Percentiles rank a stretch among this genome's conserved stretches.
These are phyloP conservation scores for Pycnonotus jocosus DNA, from an alignment of 2,113 vertebrate species.

Conservation along the genomic window DNA sequence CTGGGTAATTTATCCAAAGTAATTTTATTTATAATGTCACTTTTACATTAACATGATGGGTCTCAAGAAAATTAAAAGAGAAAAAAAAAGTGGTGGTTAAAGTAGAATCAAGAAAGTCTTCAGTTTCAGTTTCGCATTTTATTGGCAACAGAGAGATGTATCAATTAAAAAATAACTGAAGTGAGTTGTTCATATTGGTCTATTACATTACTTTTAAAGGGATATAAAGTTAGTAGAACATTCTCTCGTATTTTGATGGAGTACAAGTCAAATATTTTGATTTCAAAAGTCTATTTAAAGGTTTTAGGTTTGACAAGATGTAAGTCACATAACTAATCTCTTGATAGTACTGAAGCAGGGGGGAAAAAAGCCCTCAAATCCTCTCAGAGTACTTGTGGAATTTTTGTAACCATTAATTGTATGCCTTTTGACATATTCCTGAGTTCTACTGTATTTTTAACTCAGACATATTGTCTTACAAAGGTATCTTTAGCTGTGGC, in stretches of 20 bases:
- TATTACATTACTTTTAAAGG: neutral
- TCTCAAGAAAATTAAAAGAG: neutral
- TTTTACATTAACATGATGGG: neutral
- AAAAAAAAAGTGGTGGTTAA: neutral
- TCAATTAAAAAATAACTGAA: neutral
- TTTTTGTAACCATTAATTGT: constrained; percentile 14
- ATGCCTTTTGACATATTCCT: neutral
- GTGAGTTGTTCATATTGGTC: neutral
- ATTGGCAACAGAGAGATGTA: neutral
- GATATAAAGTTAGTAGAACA: neutral
- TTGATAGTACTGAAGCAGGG: neutral
- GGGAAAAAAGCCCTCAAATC: neutral
- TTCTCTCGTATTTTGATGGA: constrained; percentile 18
- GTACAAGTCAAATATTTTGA: constrained; percentile 37
- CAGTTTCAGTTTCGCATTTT: neutral
- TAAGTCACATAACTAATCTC: neutral
- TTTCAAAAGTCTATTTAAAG: constrained; percentile 21
- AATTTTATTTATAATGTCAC: neutral
- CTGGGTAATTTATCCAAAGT: neutral
- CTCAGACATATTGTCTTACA: neutral
- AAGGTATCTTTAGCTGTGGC: neutral
- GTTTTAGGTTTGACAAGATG: constrained; percentile 22
- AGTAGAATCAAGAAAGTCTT: neutral
- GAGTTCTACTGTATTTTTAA: constrained; percentile 15
- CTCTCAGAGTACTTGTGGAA: neutral